phyloP scores from a whole-genome alignment of 1,140 invertebrate species.

The Drosophila lacteicornis region DNA sequence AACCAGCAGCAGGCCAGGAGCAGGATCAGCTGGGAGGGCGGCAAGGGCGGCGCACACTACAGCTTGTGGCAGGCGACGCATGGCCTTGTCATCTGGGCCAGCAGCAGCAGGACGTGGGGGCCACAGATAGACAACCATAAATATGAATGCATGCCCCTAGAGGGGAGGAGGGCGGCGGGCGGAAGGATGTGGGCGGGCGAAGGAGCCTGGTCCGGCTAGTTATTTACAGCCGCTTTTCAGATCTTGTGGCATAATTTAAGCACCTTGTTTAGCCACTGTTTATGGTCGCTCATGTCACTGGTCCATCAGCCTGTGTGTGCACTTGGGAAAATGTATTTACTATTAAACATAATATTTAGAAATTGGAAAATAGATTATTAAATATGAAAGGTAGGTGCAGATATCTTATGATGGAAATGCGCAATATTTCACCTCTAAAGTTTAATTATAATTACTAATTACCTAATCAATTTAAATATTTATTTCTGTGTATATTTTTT shows the following conservation, averaged over 20 bases:
- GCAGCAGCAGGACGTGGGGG: neutral
- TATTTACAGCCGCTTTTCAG: constrained; percentile 79
- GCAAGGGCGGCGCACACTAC: constrained; percentile 54
- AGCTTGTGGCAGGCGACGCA: constrained; percentile 71
- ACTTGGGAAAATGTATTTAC: neutral
- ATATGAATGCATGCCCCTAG: constrained; percentile 65
- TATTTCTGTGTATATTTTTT: neutral
- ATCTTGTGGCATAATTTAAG: constrained; percentile 83
- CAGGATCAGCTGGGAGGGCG: constrained; percentile 32
- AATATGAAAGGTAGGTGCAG: no score
- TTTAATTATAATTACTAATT: no score
- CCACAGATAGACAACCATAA: constrained; percentile 69
- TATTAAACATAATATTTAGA: neutral
- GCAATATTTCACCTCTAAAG: neutral
- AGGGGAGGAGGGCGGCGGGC: neutral
- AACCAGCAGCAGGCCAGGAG: constrained; percentile 70
- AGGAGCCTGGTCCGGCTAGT: constrained; percentile 51
- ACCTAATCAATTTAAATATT: neutral
- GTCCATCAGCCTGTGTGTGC: constrained; percentile 53
- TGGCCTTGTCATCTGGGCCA: constrained; percentile 58
- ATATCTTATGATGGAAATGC: neutral
- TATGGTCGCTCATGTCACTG: constrained; percentile 79
- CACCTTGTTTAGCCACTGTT: constrained; percentile 83
- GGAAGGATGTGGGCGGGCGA: constrained; percentile 5
- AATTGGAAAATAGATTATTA: no score